These are phyloP conservation scores for Aradophagus sp. DNA, from an alignment of 1,140 invertebrate genomes.

Conservation along the genomic window DNA sequence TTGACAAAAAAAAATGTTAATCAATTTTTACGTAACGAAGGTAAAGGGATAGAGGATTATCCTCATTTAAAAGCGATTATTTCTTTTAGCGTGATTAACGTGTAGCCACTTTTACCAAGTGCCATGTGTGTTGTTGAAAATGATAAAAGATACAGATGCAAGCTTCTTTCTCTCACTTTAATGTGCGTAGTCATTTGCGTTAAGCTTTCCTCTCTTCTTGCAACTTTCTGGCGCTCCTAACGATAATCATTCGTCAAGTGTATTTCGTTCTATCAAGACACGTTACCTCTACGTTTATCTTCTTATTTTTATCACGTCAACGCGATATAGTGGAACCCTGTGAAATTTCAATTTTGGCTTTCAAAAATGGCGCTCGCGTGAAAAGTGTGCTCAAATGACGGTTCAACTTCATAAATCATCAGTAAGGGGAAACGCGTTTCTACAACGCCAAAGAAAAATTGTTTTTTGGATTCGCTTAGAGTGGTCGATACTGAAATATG, in stretches of 20 bases:
- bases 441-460: too few relatives aligned
- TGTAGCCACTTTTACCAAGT: conserved; percentile 35
- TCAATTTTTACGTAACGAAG: too few relatives aligned
- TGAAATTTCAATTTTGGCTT: conserved; percentile 22
- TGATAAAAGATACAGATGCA: conserved; percentile 19
- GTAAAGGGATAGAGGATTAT: too few relatives aligned
- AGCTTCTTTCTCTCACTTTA: conserved; percentile 28
- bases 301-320: conserved; percentile 24
- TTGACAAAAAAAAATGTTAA: too few relatives aligned
- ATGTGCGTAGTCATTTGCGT: conserved; percentile 40
- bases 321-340: conserved; percentile 29
- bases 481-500: too few relatives aligned
- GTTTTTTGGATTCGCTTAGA: too few relatives aligned
- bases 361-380: conserved; percentile 14
- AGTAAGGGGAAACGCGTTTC: too few relatives aligned
- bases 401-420: too few relatives aligned
- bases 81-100: conserved; percentile 23
- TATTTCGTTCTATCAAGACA: conserved; percentile 12
- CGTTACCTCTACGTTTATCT: conserved; percentile 8
- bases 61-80: conserved; percentile 15
- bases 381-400: too few relatives aligned
- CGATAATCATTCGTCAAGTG: conserved; percentile 16
- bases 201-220: conserved; percentile 33
- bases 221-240: conserved; percentile 19
- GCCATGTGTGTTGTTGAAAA: conserved; percentile 49